These are phyloP conservation scores for Callaeas wilsoni DNA, from an alignment of 2,113 vertebrate species.

Conservation along the genomic window DNA sequence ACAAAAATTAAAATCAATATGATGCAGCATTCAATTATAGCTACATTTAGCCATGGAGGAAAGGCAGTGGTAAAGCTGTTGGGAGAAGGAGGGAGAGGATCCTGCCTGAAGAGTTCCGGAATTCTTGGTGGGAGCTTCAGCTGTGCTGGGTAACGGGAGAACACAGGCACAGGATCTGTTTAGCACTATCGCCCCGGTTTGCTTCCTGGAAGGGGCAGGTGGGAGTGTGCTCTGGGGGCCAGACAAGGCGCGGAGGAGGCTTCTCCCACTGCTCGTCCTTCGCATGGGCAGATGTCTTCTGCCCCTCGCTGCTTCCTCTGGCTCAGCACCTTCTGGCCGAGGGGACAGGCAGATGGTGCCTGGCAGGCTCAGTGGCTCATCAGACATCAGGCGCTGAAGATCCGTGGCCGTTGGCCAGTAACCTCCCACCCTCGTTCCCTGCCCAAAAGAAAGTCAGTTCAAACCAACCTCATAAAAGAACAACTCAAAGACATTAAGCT, in stretches of 20 bases:
- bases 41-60: rapidly evolving
- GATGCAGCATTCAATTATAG: background rate
- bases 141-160: background rate
- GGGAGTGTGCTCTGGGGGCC: background rate
- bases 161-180: background rate
- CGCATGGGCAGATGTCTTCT: background rate
- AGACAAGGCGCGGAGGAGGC: background rate
- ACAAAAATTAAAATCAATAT: rapidly evolving
- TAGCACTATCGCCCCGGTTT: background rate
- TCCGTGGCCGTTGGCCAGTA: background rate
- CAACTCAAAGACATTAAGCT: background rate
- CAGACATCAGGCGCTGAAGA: background rate
- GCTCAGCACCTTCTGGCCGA: background rate
- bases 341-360: conserved; percentile 19
- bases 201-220: background rate
- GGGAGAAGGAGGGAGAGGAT: background rate
- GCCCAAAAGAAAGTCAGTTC: background rate
- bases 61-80: background rate
- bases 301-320: background rate
- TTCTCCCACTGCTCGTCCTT: background rate
- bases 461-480: background rate
- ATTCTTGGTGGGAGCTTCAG: background rate
- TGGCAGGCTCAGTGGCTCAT: conserved; percentile 4
- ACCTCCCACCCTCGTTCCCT: background rate
- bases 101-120: background rate